Conservation (phyloP, 2,113 vertebrate genomes). For the Peromyscus californicus region DNA sequence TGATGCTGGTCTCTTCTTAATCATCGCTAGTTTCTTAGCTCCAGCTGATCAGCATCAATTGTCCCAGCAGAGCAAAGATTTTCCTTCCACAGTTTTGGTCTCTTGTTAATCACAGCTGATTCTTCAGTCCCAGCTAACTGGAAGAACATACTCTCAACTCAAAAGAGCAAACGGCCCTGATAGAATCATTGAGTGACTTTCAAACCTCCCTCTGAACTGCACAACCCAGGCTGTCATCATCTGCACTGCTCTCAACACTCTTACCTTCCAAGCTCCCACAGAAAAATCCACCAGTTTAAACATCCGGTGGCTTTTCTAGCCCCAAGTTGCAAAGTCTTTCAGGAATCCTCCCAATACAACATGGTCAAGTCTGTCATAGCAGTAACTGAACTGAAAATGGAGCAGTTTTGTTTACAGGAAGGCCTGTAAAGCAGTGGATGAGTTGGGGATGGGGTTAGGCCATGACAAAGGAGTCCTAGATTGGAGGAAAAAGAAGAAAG, state of each 20-base stretch:
- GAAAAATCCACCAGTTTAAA: background rate
- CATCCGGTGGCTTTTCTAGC: background rate
- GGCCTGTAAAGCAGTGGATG: background rate
- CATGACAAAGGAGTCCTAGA: background rate
- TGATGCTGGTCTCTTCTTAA: background rate
- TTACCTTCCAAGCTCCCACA: background rate
- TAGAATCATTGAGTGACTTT: background rate
- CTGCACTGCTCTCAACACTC: background rate
- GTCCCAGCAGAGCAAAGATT: background rate
- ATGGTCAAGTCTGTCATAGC: background rate
- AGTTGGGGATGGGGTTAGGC: background rate
- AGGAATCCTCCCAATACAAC: no score
- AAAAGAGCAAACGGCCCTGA: background rate
- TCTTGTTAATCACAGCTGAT: background rate
- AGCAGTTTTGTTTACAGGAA: background rate
- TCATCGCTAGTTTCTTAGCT: background rate
- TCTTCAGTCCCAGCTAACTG: background rate
- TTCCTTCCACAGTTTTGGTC: background rate
- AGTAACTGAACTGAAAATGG: background rate
- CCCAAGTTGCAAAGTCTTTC: background rate
- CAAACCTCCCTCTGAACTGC: background rate
- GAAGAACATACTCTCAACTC: background rate
- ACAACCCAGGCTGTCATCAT: background rate
- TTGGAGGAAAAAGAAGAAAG: background rate
- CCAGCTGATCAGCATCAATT: background rate